Conservation (phyloP, 92 coral and sea anemone genomes). For the Meandrina meandrites region DNA sequence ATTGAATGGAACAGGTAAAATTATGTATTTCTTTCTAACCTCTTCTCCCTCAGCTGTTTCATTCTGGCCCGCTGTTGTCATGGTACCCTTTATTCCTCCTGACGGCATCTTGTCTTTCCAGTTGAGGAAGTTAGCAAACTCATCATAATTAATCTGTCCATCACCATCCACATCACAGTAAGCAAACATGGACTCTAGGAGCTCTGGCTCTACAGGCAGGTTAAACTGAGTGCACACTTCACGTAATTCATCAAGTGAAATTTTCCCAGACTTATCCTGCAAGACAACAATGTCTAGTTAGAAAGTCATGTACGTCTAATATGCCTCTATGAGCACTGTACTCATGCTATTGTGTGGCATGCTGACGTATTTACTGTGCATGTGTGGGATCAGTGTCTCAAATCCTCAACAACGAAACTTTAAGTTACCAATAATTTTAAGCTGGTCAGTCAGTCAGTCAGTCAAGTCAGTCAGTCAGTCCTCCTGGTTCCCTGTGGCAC, state of each 20-base stretch:
- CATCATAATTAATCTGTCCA: constrained; percentile 85
- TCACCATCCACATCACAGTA: constrained; percentile 93
- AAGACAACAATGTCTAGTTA: neutral
- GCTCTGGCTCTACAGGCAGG: constrained; percentile 91
- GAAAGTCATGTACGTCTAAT: neutral
- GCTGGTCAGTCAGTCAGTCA: too few species aligned
- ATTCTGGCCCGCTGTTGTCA: constrained; percentile 6
- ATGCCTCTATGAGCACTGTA: neutral
- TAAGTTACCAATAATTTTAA: too few species aligned
- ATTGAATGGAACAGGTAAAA: neutral
- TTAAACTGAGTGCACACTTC: constrained; percentile 83
- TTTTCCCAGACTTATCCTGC: constrained; percentile 96
- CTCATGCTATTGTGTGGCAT: too few species aligned
- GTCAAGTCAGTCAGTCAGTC: too few species aligned
- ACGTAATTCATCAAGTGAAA: constrained; percentile 77
- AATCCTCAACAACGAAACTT: too few species aligned
- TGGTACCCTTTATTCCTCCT: constrained; percentile 5
- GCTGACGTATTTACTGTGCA: too few species aligned
- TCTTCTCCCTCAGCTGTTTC: constrained; percentile 43
- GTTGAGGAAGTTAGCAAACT: constrained; percentile 93
- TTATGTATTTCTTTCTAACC: neutral
- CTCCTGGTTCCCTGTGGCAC: too few species aligned
- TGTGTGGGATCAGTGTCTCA: too few species aligned
- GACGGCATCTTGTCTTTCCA: constrained; percentile 94
- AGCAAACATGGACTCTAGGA: constrained; percentile 73